Evolutionary conservation across 2,797 vertebrate species (phyloP).

Genomic region (Onychomys arenicola): DNA sequence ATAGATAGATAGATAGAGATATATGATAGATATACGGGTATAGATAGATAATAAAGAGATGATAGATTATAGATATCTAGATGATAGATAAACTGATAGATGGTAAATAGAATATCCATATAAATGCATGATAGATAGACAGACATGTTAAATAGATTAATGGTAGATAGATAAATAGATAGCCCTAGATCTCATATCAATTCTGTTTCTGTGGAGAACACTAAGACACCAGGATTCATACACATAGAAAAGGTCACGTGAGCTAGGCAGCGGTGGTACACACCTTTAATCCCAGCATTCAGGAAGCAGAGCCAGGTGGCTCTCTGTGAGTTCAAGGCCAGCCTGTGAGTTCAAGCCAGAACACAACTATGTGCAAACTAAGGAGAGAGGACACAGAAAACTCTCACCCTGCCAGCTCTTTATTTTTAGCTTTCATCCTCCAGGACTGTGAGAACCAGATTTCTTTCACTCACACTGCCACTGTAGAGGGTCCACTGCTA

Average conservation of each 20-base stretch:
- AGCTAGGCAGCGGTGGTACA: neutral
- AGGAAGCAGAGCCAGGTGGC: too few relatives aligned
- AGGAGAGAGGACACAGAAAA: neutral
- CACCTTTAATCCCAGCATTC: too few relatives aligned
- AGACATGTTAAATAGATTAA: neutral
- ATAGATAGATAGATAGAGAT: neutral
- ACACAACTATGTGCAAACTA: neutral
- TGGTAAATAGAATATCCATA: neutral
- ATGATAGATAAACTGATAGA: neutral
- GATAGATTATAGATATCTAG: neutral
- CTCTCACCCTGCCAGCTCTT: neutral
- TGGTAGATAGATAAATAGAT: neutral
- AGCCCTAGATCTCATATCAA: neutral
- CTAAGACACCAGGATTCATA: neutral
- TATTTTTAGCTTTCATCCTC: neutral
- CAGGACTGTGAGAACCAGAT: neutral
- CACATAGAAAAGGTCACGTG: neutral
- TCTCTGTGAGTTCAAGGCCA: too few relatives aligned
- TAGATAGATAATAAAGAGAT: neutral
- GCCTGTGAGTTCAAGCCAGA: neutral
- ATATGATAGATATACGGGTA: neutral
- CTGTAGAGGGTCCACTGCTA: neutral
- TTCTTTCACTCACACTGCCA: neutral
- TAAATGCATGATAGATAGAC: neutral
- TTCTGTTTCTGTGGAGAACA: neutral